Conservation (phyloP, 1,140 invertebrate genomes). For the Magallana gigas region DNA sequence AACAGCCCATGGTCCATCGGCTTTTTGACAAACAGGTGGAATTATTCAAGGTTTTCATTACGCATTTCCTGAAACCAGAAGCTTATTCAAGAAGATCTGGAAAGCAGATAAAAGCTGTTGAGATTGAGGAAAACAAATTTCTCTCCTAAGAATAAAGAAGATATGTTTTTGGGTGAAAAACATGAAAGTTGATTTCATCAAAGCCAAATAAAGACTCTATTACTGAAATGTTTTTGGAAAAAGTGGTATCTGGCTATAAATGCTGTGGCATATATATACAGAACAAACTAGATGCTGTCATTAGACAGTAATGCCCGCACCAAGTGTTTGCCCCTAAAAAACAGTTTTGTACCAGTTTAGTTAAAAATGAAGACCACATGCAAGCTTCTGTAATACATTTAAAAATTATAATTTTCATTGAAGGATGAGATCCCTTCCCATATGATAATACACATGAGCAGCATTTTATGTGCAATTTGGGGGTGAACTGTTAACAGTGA, state of each 20-base stretch:
- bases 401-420: no score
- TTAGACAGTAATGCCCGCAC: no score
- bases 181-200: background rate
- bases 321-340: no score
- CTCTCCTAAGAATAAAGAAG: background rate
- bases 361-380: no score
- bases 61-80: constrained; percentile 58
- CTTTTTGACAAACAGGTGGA: constrained; percentile 58
- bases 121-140: constrained; percentile 6
- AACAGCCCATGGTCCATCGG: constrained; percentile 56
- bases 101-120: constrained; percentile 13
- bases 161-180: constrained; percentile 53
- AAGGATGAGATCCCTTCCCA: no score
- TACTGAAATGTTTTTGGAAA: constrained; percentile 18
- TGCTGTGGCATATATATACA: constrained; percentile 30
- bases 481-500: no score
- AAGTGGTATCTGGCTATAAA: background rate
- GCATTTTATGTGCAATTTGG: no score
- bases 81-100: constrained; percentile 1
- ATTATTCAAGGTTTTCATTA: constrained; percentile 54
- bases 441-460: no score
- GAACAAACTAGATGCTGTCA: background rate
- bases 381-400: no score
- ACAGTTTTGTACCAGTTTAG: no score
- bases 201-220: constrained; percentile 24